phyloP scores from a whole-genome alignment of 2,888 invertebrate genomes.

The Liopterus haemorrhoidalis region DNA sequence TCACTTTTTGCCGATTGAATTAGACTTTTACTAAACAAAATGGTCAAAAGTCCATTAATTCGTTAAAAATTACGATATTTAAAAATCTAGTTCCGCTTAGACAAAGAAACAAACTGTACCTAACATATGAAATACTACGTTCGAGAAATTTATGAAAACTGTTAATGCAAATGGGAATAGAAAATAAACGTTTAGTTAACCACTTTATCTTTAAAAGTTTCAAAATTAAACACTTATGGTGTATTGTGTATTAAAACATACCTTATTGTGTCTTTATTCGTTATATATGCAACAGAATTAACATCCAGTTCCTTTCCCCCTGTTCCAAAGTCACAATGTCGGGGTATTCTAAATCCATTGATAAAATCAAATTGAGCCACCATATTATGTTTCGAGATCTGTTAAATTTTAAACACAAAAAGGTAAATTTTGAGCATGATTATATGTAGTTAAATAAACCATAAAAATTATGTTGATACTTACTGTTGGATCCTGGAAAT shows the following conservation, averaged over 20 bases:
- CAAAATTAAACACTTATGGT: no score
- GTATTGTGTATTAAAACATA: conserved; percentile 35
- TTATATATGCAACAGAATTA: conserved; percentile 55
- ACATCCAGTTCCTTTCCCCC: conserved; percentile 57
- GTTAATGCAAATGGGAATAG: no score
- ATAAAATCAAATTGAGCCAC: conserved; percentile 58
- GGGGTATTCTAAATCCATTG: conserved; percentile 62
- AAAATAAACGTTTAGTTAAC: no score
- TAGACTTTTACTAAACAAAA: no score
- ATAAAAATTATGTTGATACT: conserved; percentile 35
- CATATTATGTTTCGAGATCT: conserved; percentile 54
- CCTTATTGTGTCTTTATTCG: conserved; percentile 51
- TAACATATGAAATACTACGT: no score
- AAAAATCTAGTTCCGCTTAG: no score
- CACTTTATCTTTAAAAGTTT: no score
- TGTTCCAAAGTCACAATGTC: conserved; percentile 51
- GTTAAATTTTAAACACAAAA: conserved; percentile 19
- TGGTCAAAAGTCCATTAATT: no score
- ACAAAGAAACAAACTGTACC: no score
- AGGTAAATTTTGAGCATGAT: background rate
- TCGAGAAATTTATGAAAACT: no score
- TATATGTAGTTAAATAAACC: background rate
- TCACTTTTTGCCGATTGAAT: no score
- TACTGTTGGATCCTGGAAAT: conserved; percentile 59
- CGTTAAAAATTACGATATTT: no score